phyloP scores from a whole-genome alignment of 2,113 vertebrate genomes.

The Syngnathoides biaculeatus region DNA sequence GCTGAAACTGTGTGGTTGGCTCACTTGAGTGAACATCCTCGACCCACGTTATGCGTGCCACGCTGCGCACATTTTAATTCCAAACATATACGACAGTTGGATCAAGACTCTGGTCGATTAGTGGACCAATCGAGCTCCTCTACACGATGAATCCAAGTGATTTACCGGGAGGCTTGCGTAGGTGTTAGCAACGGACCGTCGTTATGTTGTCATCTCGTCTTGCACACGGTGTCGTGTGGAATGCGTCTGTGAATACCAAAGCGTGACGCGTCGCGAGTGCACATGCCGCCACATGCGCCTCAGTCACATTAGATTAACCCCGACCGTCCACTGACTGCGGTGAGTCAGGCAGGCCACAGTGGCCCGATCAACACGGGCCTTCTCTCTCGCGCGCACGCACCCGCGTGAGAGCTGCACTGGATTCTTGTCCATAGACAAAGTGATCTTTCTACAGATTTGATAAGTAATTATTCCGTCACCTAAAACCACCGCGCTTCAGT shows the following conservation, averaged over 20 bases:
- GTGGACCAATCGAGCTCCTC: too few relatives aligned
- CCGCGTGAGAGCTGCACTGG: conserved; percentile 22
- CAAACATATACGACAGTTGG: too few relatives aligned
- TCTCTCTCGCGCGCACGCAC: conserved; percentile 28
- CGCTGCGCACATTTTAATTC: too few relatives aligned
- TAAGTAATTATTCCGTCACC: not conserved
- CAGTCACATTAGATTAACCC: conserved; percentile 16
- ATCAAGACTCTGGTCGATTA: too few relatives aligned
- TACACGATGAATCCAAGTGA: not conserved
- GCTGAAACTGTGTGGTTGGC: too few relatives aligned
- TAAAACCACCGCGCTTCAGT: not conserved
- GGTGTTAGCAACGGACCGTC: not conserved
- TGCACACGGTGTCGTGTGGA: not conserved
- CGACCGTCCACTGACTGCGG: not conserved
- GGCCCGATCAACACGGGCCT: conserved; percentile 20
- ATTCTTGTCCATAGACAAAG: conserved; percentile 22
- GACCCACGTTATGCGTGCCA: too few relatives aligned
- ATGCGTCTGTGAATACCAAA: not conserved
- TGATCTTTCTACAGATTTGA: conserved; percentile 12
- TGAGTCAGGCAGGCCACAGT: conserved; percentile 34
- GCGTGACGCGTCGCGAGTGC: not conserved
- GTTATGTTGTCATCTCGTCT: not conserved
- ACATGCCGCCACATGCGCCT: conserved; percentile 9
- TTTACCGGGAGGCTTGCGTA: not conserved
- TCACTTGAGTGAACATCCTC: too few relatives aligned